Evolutionary conservation across 1,140 invertebrate species (phyloP).

Genomic region (Coptotermes formosanus): DNA sequence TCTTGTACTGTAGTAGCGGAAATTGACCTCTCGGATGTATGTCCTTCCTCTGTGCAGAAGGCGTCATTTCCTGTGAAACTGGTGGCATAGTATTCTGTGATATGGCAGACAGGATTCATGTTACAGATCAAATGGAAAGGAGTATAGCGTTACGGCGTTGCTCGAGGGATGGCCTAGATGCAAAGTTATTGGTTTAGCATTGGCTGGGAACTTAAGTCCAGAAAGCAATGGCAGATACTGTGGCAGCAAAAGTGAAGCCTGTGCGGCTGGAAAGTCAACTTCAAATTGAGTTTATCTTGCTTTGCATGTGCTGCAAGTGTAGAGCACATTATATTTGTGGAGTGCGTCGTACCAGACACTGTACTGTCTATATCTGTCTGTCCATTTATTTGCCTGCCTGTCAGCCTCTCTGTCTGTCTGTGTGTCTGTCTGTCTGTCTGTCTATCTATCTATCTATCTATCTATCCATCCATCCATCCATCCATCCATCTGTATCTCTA

Average conservation of each 20-base stretch:
- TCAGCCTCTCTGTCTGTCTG: no score
- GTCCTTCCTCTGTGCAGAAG: not conserved
- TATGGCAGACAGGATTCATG: not conserved
- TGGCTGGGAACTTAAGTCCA: not conserved
- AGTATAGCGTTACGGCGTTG: not conserved
- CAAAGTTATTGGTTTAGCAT: not conserved
- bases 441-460: no score
- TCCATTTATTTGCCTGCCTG: no score
- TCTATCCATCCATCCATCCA: no score
- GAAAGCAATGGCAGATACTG: not conserved
- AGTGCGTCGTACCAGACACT: no score
- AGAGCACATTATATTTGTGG: no score
- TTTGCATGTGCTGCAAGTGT: not conserved
- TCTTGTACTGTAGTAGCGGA: not conserved
- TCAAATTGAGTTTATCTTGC: not conserved
- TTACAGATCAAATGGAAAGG: not conserved
- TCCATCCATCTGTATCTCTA: no score
- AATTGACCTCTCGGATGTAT: not conserved
- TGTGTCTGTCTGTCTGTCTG: no score
- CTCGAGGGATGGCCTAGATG: not conserved
- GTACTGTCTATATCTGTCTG: no score
- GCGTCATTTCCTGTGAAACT: not conserved
- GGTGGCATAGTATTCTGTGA: not conserved
- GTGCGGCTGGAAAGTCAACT: not conserved
- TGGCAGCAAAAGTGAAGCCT: not conserved